These are phyloP conservation scores for Sceloporus tristichus DNA, from an alignment of 2,113 vertebrate species.

Conservation along the genomic window DNA sequence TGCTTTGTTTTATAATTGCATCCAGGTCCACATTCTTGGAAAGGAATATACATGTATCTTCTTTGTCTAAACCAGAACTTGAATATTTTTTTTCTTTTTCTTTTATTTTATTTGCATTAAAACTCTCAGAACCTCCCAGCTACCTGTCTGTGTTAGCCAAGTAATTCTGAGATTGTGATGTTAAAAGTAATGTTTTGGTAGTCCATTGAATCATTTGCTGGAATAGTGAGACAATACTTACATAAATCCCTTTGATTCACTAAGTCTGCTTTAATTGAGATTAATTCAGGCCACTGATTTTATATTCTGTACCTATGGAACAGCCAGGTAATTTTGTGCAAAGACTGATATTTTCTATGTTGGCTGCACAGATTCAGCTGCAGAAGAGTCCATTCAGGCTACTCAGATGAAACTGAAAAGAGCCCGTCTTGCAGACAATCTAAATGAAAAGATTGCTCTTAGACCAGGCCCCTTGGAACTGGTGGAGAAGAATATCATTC, in stretches of 20 bases:
- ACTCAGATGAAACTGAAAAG: conserved; percentile 91
- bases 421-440: conserved; percentile 88
- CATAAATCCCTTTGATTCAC: no score
- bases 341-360: conserved; percentile 38
- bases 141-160: no score
- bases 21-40: not conserved
- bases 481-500: conserved; percentile 94
- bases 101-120: no score
- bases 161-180: no score
- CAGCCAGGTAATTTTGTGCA: not conserved
- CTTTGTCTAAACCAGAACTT: not conserved
- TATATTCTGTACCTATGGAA: not conserved
- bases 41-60: not conserved
- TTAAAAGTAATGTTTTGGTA: no score
- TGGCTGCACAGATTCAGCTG: conserved; percentile 80
- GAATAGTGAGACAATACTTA: no score
- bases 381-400: conserved; percentile 84
- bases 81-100: no score
- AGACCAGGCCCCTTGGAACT: conserved; percentile 91
- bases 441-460: conserved; percentile 92
- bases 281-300: not conserved
- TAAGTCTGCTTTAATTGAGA: no score
- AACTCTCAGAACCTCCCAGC: no score
- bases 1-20: not conserved
- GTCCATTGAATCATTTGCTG: no score